These are phyloP conservation scores for Nansenia antarctica DNA, from an alignment of 2,113 vertebrate species.

Conservation along the genomic window DNA sequence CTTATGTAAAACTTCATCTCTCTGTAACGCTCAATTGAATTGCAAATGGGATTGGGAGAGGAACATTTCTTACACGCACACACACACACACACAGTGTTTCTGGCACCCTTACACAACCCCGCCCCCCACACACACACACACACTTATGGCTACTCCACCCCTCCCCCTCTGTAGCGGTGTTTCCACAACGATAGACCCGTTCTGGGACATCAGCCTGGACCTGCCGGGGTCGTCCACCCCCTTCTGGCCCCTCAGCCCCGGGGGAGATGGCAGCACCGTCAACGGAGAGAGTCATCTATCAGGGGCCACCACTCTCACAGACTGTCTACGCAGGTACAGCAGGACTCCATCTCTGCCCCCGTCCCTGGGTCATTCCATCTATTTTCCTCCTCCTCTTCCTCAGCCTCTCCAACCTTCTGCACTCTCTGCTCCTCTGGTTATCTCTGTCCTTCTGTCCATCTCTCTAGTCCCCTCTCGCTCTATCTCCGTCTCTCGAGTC, in stretches of 20 bases:
- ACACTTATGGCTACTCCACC: neutral
- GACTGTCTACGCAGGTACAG: constrained; percentile 95
- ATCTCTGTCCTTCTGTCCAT: neutral
- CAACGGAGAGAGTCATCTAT: constrained; percentile 92
- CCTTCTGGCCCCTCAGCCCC: constrained; percentile 97
- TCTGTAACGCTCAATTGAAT: constrained; percentile 53
- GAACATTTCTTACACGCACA: constrained; percentile 29
- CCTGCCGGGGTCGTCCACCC: constrained; percentile 95
- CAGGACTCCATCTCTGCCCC: neutral
- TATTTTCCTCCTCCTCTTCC: neutral
- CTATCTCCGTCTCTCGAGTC: constrained; percentile 35
- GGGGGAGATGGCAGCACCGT: constrained; percentile 91
- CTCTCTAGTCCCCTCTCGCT: neutral
- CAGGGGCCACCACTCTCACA: constrained; percentile 94
- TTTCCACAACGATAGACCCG: constrained; percentile 98
- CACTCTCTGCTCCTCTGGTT: neutral
- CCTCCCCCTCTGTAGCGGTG: constrained; percentile 76
- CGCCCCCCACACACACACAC: constrained; percentile 21
- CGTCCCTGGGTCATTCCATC: neutral
- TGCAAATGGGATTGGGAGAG: constrained; percentile 45
- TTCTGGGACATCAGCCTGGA: constrained; percentile 99
- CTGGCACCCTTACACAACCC: too few relatives aligned
- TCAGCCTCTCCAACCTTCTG: too few relatives aligned
- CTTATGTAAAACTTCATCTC: constrained; percentile 41
- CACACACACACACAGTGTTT: constrained; percentile 1